Evolutionary conservation across 2,888 invertebrate species (phyloP).

Genomic region (Eupithecia vulgata): DNA sequence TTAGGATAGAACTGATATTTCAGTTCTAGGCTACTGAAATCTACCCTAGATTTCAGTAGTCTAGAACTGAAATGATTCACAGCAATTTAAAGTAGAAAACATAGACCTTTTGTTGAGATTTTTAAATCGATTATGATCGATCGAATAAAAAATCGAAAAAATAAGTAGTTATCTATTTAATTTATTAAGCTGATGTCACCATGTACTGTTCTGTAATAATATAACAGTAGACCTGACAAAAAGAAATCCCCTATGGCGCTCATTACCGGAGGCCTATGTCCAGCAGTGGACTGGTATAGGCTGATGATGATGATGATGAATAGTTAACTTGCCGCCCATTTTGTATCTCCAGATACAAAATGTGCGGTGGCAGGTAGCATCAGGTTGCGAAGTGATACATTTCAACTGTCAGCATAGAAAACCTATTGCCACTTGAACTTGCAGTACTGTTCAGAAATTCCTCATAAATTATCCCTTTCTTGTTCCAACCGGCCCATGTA

Average conservation of each 20-base stretch:
- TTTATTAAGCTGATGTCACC: not conserved
- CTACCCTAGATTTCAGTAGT: slow-evolving; percentile 8
- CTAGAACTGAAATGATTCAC: slow-evolving; percentile 1
- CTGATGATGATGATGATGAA: too few relatives aligned
- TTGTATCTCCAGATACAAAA: not conserved
- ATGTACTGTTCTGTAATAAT: not conserved
- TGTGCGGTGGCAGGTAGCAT: slow-evolving; percentile 1
- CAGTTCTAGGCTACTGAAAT: slow-evolving; percentile 1
- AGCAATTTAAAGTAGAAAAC: not conserved
- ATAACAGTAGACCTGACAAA: too few relatives aligned
- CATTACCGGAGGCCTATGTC: too few relatives aligned
- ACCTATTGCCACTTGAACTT: slow-evolving; percentile 11
- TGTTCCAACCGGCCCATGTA: slow-evolving; percentile 40
- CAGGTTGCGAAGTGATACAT: not conserved
- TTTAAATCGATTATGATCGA: not conserved
- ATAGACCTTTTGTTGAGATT: not conserved
- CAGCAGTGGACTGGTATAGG: too few relatives aligned
- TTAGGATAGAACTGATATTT: slow-evolving; percentile 26
- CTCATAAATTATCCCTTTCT: slow-evolving; percentile 15
- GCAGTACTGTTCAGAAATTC: slow-evolving; percentile 17
- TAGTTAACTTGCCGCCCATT: not conserved
- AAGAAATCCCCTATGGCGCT: too few relatives aligned
- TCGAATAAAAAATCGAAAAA: not conserved
- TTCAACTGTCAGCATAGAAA: slow-evolving; percentile 8
- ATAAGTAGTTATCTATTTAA: not conserved